phyloP scores from a whole-genome alignment of 2,113 vertebrate species.

The Pygoscelis antarcticus region DNA sequence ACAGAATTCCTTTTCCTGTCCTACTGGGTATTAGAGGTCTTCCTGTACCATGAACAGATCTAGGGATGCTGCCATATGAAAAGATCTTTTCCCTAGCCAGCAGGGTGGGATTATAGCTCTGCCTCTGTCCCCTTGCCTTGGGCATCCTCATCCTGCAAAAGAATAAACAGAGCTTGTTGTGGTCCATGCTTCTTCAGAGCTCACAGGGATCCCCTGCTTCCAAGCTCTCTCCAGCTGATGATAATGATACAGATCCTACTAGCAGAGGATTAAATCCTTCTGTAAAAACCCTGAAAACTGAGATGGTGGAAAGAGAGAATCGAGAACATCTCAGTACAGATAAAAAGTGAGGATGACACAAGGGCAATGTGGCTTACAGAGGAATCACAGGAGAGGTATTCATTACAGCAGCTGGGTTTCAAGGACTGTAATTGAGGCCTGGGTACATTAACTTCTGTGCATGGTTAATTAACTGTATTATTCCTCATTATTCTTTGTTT shows the following conservation, averaged over 20 bases:
- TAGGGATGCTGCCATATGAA: background rate
- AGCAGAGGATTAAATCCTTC: background rate
- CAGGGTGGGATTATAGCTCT: background rate
- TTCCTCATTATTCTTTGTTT: background rate
- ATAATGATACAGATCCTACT: background rate
- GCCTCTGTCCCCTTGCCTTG: background rate
- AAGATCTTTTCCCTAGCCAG: background rate
- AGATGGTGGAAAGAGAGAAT: background rate
- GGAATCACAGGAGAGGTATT: background rate
- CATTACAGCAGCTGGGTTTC: background rate
- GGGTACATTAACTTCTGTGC: background rate
- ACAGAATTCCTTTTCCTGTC: background rate
- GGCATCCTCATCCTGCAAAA: background rate
- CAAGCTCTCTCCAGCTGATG: background rate
- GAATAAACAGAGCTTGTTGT: background rate
- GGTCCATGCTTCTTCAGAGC: background rate
- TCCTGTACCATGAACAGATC: background rate
- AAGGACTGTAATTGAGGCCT: background rate
- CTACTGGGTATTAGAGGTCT: background rate
- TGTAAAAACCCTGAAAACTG: background rate
- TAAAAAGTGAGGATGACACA: background rate
- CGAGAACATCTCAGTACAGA: background rate
- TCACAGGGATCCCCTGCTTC: background rate
- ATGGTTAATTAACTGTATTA: background rate
- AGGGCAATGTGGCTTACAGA: background rate